phyloP scores from a whole-genome alignment of 1,140 invertebrate species.

The Apolygus lucorum region DNA sequence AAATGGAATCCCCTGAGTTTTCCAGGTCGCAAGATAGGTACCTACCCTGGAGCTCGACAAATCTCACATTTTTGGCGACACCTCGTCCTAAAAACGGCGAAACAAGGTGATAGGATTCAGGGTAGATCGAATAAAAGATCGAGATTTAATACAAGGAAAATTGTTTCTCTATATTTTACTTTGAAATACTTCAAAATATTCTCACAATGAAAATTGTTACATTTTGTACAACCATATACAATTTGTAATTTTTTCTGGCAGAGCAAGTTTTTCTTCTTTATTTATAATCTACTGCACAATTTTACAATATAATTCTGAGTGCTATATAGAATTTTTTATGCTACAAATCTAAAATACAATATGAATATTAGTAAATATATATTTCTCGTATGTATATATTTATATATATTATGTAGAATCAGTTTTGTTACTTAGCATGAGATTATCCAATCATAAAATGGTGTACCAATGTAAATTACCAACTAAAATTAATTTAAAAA shows the following conservation, averaged over 20 bases:
- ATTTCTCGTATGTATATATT: conserved; percentile 7
- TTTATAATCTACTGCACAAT: conserved; percentile 31
- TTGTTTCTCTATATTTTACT: conserved; percentile 29
- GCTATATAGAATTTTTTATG: conserved; percentile 25
- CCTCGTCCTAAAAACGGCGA: too few species aligned
- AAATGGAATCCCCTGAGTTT: too few species aligned
- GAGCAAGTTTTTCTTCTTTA: conserved; percentile 19
- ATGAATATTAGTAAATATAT: conserved; percentile 26
- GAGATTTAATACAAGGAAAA: conserved; percentile 17
- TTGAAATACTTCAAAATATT: conserved; percentile 35
- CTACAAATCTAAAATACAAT: conserved; percentile 27
- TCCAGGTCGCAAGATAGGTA: too few species aligned
- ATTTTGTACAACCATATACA: conserved; percentile 35
- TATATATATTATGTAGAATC: conserved; percentile 8
- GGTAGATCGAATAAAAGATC: too few species aligned
- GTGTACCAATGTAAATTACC: conserved; percentile 6
- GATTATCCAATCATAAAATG: conserved; percentile 22
- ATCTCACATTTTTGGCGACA: too few species aligned
- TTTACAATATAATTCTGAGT: conserved; percentile 27
- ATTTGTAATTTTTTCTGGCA: conserved; percentile 31
- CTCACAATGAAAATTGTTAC: conserved; percentile 33
- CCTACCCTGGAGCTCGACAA: too few species aligned
- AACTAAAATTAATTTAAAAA: conserved; percentile 18
- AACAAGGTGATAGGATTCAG: too few species aligned
- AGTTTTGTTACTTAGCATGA: conserved; percentile 12